Base-by-base conservation (phyloP, 2,113 vertebrate species). In the Cyanocitta stelleri region DNA sequence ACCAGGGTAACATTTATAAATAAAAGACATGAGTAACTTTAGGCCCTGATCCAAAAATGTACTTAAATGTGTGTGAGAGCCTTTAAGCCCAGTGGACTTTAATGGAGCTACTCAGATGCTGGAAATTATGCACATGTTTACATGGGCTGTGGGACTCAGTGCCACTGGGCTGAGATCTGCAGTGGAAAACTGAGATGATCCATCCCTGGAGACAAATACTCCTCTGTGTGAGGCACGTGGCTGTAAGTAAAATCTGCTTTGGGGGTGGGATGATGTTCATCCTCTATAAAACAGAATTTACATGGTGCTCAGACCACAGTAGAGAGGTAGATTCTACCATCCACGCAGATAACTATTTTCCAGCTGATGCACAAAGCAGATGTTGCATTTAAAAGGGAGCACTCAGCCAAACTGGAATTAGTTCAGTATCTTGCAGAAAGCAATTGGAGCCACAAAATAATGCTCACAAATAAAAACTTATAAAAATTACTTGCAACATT, bases 381-480 rank as follows among this genome's bases (percentile, higher is more conserved):
- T 95, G 90, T 74, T 96, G 80, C 79, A 63, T 95, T 90, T 94
- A 67, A 90, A 90, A 94, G 79, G 24, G 41, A 92, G 52, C 66
- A 33, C 75, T 93, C 48, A 46, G 88, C 83, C 94, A 93, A 93
- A 78, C 49, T 95, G 76, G 85, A 97, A 96, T 94, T 92, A 90
- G 73, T 95, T 97, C 88, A 87, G 5, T 87, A 54, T 89, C 95
- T 90, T 81, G 56, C 64, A 96, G 79, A 96, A 89, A 43, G 83
- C n/a, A 74, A 48, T 46, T 89, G 39, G 54, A 96, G 41, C 68
- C 83, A 79, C 93, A 92, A 69, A 92, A 86, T 83, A 90, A 89
- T 81, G 86, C 88, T 96, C 73, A 68, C 92, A 92, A 89, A 94
- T 95, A 96, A 96, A 96, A 96, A 58, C 88, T 96, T 96, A 26